Percentiles rank a stretch among this genome's conserved stretches.
Evolutionary conservation across 1,140 invertebrate genomes (phyloP).

Genomic region (Telenomus remus): DNA sequence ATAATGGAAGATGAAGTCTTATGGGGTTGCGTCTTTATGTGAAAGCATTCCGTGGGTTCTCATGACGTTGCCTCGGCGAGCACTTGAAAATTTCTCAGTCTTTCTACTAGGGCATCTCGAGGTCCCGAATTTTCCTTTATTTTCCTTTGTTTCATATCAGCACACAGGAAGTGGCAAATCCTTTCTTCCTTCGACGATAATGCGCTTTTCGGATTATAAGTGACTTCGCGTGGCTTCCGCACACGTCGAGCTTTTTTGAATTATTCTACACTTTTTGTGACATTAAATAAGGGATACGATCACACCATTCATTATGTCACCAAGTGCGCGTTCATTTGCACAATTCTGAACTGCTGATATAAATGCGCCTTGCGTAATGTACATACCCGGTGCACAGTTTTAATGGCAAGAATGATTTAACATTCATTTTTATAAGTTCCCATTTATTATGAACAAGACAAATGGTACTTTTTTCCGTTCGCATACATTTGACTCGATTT

Average conservation of each 20-base stretch:
- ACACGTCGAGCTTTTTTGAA: slow-evolving; percentile 50
- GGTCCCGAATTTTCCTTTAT: slow-evolving; percentile 59
- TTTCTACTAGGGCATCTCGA: slow-evolving; percentile 52
- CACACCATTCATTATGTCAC: slow-evolving; percentile 39
- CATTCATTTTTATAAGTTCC: no score
- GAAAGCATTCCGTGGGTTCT: slow-evolving; percentile 71
- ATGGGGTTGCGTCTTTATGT: slow-evolving; percentile 67
- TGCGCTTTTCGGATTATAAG: slow-evolving; percentile 61
- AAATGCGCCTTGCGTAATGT: no score
- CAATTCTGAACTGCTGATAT: neutral
- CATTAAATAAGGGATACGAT: slow-evolving; percentile 24
- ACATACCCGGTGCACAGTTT: no score
- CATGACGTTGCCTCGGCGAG: slow-evolving; percentile 66
- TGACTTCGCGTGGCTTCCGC: slow-evolving; percentile 56
- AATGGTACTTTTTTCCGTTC: no score
- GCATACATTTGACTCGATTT: no score
- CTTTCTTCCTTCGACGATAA: slow-evolving; percentile 59
- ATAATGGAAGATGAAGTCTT: slow-evolving; percentile 71
- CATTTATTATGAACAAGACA: no score
- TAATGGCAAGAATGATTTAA: no score
- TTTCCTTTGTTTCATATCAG: slow-evolving; percentile 60
- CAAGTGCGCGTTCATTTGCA: slow-evolving; percentile 9
- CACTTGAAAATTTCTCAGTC: slow-evolving; percentile 63
- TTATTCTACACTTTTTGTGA: slow-evolving; percentile 30
- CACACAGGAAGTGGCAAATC: slow-evolving; percentile 59